Base-by-base conservation (phyloP, 2,888 invertebrate genomes). In the Nudaria mundana region DNA sequence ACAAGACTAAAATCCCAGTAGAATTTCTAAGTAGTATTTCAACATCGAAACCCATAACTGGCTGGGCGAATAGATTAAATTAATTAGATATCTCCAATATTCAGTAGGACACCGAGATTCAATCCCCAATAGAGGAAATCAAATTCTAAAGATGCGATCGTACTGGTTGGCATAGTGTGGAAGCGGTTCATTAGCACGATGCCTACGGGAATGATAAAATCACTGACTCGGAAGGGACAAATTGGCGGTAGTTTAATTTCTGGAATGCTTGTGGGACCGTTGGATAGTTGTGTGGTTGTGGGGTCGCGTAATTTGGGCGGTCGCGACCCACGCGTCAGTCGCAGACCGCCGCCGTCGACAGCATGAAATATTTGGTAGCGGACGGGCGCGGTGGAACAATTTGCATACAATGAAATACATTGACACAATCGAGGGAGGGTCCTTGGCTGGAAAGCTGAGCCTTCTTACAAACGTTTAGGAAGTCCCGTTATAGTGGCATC, bases 341-440 rank as follows among this genome's bases (percentile, higher is more conserved):
- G 66, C 73, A 68, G 64, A 48, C 59, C 43, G 58, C 63, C 51
- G n/a, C n/a, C n/a, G n/a, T n/a, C 20, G 40, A 51, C 56, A 56
- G 66, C 65, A 74, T 83, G 74, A 82, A 78, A 81, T 80, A 63
- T 78, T 81, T 77, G 81, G 83, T 82, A 83, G 83, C 79, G 53
- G 63, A 57, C 69, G 65, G 73, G 71, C 65, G 71, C 66, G 71
- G 68, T 65, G 53, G 48, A 49, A 43, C 71, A 63, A 85, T 85
- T 85, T 77, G 78, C 85, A 85, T 84, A 85, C 85, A 85, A 85
- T 84, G 81, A 73, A 68, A 70, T 64, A 69, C 63, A 62, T 56
- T 54, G 53, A 56, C 59, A 71, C 74, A 73, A 73, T 70, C 64
- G 74, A 77, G 79, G 82, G 82, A 71, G 76, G 77, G 76, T 60